These are phyloP conservation scores for Leptopilina drosophilae DNA, from an alignment of 2,888 invertebrate genomes.

Conservation along the genomic window DNA sequence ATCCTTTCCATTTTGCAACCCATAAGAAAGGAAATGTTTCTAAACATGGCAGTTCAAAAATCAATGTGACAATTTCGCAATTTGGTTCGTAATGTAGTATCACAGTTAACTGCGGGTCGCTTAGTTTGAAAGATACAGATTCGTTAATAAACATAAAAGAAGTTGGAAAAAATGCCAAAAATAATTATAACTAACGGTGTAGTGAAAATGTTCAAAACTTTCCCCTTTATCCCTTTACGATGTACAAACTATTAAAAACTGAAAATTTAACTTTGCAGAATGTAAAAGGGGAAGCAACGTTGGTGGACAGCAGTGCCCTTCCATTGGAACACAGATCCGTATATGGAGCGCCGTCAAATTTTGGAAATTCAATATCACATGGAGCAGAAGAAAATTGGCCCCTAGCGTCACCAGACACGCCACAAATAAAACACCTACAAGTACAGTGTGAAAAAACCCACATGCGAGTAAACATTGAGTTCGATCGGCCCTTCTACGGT, in stretches of 20 bases:
- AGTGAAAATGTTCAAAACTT: too few species aligned
- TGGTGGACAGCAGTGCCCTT: slow-evolving; percentile 88
- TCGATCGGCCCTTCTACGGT: slow-evolving; percentile 95
- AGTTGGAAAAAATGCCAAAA: too few species aligned
- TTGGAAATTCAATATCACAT: slow-evolving; percentile 78
- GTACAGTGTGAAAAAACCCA: slow-evolving; percentile 97
- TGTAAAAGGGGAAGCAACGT: slow-evolving; percentile 87
- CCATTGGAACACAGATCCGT: slow-evolving; percentile 89
- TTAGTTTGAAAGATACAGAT: too few species aligned
- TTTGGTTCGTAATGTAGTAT: too few species aligned
- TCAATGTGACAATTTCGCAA: too few species aligned
- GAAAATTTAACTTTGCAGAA: slow-evolving; percentile 78
- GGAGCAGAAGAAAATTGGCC: slow-evolving; percentile 91
- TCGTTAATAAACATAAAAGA: too few species aligned
- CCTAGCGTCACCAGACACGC: slow-evolving; percentile 91
- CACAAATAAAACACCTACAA: slow-evolving; percentile 94
- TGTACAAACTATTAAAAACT: not conserved
- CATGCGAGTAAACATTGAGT: slow-evolving; percentile 96
- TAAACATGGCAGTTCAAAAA: too few species aligned
- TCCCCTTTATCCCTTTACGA: too few species aligned
- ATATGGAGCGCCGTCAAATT: slow-evolving; percentile 79
- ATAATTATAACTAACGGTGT: too few species aligned
- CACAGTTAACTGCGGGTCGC: too few species aligned
- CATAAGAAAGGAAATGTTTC: too few species aligned
- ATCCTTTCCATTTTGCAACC: too few species aligned